phyloP scores from a whole-genome alignment of 1,140 invertebrate genomes.

The Homarus americanus region DNA sequence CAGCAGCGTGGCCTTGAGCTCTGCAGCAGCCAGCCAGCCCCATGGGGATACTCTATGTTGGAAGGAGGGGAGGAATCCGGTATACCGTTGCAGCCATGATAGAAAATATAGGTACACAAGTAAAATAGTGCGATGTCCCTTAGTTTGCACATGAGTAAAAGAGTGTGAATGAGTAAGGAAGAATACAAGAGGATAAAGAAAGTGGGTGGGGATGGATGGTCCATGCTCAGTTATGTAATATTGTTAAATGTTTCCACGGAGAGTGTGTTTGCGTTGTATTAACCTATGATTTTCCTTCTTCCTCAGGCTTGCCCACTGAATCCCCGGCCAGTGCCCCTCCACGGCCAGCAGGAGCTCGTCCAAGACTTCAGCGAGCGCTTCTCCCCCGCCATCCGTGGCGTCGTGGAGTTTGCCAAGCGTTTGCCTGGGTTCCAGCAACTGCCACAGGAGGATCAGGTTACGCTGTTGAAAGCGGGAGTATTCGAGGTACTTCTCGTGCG shows the following conservation, averaged over 20 bases:
- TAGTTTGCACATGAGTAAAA: too few relatives aligned
- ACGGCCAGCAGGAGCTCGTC: constrained; percentile 82
- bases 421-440: constrained; percentile 97
- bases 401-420: constrained; percentile 97
- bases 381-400: constrained; percentile 96
- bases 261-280: neutral
- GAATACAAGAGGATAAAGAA: neutral
- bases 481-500: constrained; percentile 96
- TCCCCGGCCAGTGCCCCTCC: constrained; percentile 89
- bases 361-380: constrained; percentile 90
- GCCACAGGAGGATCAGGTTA: constrained; percentile 97
- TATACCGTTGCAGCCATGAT: neutral
- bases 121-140: too few relatives aligned
- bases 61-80: neutral
- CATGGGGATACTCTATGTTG: neutral
- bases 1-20: neutral
- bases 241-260: neutral
- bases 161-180: too few relatives aligned
- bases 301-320: constrained; percentile 95
- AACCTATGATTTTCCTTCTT: constrained; percentile 39
- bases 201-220: neutral
- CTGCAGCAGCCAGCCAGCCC: neutral
- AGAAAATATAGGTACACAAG: too few relatives aligned
- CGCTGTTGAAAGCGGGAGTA: constrained; percentile 95
- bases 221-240: neutral